Percentiles rank a stretch among this genome's conserved stretches.
Conservation (phyloP, 2,797 vertebrate species). For the Onychomys leucogaster region DNA sequence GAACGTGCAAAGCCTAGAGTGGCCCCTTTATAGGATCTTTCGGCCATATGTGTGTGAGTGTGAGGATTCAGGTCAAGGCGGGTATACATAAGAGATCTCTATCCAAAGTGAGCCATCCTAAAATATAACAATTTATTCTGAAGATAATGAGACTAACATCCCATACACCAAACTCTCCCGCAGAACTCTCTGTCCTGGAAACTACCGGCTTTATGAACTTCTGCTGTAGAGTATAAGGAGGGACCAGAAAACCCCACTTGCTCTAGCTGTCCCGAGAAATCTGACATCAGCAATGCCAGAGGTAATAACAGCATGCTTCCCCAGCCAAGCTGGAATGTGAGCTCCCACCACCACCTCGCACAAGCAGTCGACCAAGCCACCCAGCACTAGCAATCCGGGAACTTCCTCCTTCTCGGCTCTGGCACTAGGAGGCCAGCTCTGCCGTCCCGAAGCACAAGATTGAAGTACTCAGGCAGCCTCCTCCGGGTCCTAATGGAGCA, state of each 20-base stretch:
- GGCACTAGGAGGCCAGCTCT: background rate
- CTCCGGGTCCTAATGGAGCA: background rate
- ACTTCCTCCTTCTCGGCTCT: background rate
- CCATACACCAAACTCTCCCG: background rate
- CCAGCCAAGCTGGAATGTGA: background rate
- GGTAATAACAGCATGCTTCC: background rate
- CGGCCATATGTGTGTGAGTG: background rate
- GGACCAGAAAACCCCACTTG: background rate
- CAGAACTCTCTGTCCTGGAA: background rate
- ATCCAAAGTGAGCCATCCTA: background rate
- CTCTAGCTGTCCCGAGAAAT: background rate
- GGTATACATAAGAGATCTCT: background rate
- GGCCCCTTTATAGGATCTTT: background rate
- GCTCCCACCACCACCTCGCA: no score
- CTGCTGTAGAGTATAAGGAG: background rate
- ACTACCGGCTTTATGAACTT: background rate
- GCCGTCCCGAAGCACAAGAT: background rate
- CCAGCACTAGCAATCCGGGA: background rate
- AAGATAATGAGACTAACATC: background rate
- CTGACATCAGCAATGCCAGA: background rate
- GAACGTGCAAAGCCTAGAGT: background rate
- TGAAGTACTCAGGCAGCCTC: background rate
- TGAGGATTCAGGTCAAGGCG: background rate
- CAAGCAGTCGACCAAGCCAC: background rate
- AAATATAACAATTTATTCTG: background rate